These are phyloP conservation scores for Cataglyphis livida DNA, from an alignment of 2,888 invertebrate genomes.

Conservation along the genomic window DNA sequence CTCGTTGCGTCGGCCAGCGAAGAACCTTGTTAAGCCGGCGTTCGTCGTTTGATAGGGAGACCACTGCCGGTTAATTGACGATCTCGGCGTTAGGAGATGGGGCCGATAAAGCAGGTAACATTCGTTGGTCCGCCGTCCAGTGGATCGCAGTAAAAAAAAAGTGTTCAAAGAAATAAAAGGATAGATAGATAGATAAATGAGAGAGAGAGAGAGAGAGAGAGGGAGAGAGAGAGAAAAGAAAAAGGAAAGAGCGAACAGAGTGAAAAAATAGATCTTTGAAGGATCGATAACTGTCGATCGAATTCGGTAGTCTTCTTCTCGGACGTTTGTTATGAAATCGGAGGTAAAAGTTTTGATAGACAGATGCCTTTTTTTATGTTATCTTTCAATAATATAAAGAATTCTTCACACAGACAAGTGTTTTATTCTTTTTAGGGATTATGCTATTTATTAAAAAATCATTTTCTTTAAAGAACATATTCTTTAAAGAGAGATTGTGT, in stretches of 20 bases:
- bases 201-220: neutral
- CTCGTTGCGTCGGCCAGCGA: constrained; percentile 62
- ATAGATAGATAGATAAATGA: neutral
- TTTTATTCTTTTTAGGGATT: neutral
- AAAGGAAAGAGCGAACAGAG: neutral
- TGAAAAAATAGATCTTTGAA: constrained; percentile 14
- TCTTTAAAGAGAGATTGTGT: neutral
- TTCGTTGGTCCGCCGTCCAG: constrained; percentile 8
- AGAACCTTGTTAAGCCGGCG: constrained; percentile 77
- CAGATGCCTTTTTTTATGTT: neutral
- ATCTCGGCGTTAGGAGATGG: constrained; percentile 65
- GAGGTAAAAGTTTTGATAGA: neutral
- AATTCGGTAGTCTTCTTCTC: constrained; percentile 8
- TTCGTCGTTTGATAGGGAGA: constrained; percentile 73
- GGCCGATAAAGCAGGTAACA: constrained; percentile 55
- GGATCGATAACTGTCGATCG: constrained; percentile 34
- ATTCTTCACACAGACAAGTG: neutral
- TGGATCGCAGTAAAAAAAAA: neutral
- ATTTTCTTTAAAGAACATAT: neutral
- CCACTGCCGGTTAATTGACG: constrained; percentile 73
- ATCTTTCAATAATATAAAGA: neutral
- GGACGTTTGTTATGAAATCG: constrained; percentile 53
- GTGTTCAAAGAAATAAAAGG: neutral
- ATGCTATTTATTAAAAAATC: neutral
- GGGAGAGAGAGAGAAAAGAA: neutral